A percentile compares a stretch with the other conserved stretches of the same genome.
Evolutionary conservation across 1,140 invertebrate genomes (phyloP).

Genomic region (Drosophila sp.): DNA sequence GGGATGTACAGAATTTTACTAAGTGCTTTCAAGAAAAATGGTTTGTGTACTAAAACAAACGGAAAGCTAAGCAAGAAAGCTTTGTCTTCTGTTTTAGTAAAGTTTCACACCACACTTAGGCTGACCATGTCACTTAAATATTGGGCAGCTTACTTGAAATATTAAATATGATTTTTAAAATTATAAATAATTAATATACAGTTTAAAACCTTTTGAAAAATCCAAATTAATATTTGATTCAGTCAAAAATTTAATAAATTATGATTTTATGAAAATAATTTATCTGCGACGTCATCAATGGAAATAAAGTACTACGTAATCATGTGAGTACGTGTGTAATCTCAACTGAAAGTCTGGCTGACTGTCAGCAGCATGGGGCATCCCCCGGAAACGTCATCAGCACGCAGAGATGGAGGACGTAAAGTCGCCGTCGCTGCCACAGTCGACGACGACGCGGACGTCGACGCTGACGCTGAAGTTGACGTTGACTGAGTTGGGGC

Average conservation of each 20-base stretch:
- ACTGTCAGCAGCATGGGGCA: constrained; percentile 44
- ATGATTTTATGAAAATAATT: neutral
- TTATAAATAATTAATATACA: no score
- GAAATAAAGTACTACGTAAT: neutral
- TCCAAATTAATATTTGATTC: no score
- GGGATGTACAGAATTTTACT: no score
- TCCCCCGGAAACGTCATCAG: constrained; percentile 58
- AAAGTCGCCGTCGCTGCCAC: neutral
- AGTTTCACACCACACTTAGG: constrained; percentile 17
- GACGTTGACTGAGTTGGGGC: constrained; percentile 40
- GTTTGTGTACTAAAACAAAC: neutral
- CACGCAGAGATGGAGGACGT: constrained; percentile 3
- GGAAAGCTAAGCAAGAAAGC: constrained; percentile 4
- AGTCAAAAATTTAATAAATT: no score
- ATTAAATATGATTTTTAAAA: neutral
- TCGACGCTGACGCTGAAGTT: constrained; percentile 14
- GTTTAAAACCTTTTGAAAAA: no score
- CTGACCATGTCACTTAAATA: constrained; percentile 8
- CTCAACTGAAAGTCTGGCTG: neutral
- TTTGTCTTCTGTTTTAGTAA: neutral
- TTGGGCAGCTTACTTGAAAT: neutral
- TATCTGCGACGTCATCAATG: neutral
- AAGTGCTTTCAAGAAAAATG: neutral
- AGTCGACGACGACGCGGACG: constrained; percentile 8
- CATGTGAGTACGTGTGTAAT: neutral